These are phyloP conservation scores for Eledona agricola DNA, from an alignment of 2,888 invertebrate genomes.

Conservation along the genomic window DNA sequence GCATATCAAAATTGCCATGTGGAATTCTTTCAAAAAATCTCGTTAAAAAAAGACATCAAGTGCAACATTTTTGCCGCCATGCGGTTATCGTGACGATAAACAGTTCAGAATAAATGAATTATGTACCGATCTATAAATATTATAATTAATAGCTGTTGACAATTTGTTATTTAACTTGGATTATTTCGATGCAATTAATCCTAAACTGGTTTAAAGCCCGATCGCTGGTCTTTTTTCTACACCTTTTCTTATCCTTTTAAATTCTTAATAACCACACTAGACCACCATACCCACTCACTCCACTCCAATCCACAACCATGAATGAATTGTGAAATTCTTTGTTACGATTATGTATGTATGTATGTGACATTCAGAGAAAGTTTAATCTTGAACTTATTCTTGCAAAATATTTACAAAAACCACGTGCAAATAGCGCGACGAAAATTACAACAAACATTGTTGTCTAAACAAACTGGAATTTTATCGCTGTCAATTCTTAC, in stretches of 20 bases:
- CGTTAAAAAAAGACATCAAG: slow-evolving; percentile 19
- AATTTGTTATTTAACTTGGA: slow-evolving; percentile 23
- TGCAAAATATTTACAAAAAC: background rate
- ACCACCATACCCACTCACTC: too few species aligned
- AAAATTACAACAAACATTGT: slow-evolving; percentile 10
- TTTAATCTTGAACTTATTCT: slow-evolving; percentile 21
- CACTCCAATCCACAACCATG: slow-evolving; percentile 11
- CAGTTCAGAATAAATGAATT: slow-evolving; percentile 31
- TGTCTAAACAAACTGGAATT: too few species aligned
- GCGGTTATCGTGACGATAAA: slow-evolving; percentile 35
- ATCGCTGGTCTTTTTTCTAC: background rate
- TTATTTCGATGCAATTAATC: slow-evolving; percentile 9
- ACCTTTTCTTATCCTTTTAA: too few species aligned
- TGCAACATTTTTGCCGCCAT: slow-evolving; percentile 28
- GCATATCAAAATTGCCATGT: slow-evolving; percentile 19
- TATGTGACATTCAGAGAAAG: slow-evolving; percentile 17
- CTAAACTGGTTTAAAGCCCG: background rate
- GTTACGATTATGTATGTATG: slow-evolving; percentile 20
- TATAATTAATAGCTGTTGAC: slow-evolving; percentile 35
- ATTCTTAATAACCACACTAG: too few species aligned
- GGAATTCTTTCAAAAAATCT: slow-evolving; percentile 23
- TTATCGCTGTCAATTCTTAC: too few species aligned
- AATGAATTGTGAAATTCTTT: slow-evolving; percentile 9
- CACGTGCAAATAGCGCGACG: slow-evolving; percentile 2
- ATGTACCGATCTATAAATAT: slow-evolving; percentile 33